phyloP scores from a whole-genome alignment of 2,113 vertebrate genomes.

The Callospermophilus lateralis region DNA sequence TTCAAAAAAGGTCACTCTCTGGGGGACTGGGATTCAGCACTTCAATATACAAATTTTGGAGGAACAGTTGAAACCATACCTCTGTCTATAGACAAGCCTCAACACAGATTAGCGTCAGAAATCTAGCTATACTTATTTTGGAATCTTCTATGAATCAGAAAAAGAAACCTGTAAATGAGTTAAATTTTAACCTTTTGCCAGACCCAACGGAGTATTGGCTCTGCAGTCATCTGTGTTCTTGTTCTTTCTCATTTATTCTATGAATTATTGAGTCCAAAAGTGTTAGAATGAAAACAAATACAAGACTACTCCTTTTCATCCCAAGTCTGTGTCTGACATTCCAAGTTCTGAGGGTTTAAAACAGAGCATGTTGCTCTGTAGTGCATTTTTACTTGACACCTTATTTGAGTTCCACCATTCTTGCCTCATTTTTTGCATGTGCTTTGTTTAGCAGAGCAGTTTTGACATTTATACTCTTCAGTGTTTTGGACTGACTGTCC shows the following conservation, averaged over 20 bases:
- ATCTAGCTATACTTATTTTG: neutral
- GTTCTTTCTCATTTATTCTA: neutral
- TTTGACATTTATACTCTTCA: neutral
- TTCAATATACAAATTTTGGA: neutral
- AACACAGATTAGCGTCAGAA: neutral
- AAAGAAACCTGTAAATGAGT: neutral
- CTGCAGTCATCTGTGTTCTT: neutral
- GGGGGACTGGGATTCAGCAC: neutral
- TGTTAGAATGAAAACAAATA: neutral
- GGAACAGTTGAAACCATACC: neutral
- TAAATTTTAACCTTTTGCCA: neutral
- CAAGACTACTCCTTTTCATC: neutral
- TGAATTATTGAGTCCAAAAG: neutral
- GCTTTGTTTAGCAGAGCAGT: neutral
- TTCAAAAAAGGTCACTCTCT: neutral
- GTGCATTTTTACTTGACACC: neutral
- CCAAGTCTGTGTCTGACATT: neutral
- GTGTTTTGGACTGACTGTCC: neutral
- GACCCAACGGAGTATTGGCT: neutral
- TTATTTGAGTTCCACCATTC: neutral
- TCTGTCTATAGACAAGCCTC: neutral
- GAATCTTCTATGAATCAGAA: neutral
- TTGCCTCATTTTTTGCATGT: neutral
- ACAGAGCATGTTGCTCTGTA: accelerated
- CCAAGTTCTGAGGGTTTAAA: neutral